Evolutionary conservation across 2,888 invertebrate genomes (phyloP), one percentile per base, ranked within the genome.

Genomic region (Drosophila mulleri): DNA sequence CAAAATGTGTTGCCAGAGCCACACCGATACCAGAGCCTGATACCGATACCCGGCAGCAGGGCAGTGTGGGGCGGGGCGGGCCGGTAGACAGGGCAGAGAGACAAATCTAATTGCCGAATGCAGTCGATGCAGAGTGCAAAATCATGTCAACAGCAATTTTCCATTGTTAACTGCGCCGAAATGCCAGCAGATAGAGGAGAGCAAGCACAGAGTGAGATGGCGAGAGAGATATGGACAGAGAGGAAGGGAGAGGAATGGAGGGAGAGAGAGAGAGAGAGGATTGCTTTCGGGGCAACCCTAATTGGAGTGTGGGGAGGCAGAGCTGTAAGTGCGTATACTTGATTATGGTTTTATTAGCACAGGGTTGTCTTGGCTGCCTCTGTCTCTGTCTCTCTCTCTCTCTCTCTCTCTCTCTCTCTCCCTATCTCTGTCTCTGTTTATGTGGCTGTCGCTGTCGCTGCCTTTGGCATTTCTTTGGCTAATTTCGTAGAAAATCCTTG

Each of bases 101-200:
- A 93, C 90, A 90, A 92, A 92, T 92, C 92, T 92, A 93, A 92
- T 92, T 93, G 92, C 92, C 91, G 92, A 92, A 92, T 92, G 93
- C 92, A 93, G 92, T 92, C 92, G 89, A 90, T 91, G 90, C 90
- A 92, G 92, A 92, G 93, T 92, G 93, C 92, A 92, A 93, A 92
- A 92, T 92, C 92, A 92, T 92, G 92, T 92, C 93, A 92, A 90
- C 91, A 92, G 91, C 90, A 92, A 91, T 88, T 81, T 90, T 88
- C 90, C 91, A 90, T 88, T 90, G 90, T 86, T 89, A 89, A 70
- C 83, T 72, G 82, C 41, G 23, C 57, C 54, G 47, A 44, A 60
- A 44, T 52, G 52, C 23, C 60, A 48, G 47, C 44, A 56, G 29
- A 47, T 42, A 52, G 73, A 69, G n/a, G n/a, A 47, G 35, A 41